Evolutionary conservation across 2,888 invertebrate species (phyloP), one percentile per base, ranked within the genome.

Genomic region (Steinernema hermaphroditum): DNA sequence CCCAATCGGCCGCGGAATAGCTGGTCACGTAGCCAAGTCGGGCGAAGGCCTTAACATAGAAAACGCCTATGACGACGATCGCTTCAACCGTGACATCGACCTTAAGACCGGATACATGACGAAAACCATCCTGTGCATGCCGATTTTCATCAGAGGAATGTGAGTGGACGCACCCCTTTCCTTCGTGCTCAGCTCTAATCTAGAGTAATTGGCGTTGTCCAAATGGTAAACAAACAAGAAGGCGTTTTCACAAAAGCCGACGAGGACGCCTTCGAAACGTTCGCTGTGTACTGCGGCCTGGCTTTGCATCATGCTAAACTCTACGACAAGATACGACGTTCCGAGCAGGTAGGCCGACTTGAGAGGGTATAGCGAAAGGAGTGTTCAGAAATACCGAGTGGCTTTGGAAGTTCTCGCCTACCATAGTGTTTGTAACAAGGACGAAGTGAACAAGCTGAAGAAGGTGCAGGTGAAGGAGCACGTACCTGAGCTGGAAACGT

Each of bases 231-330:
- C 86, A 90, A 90, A 69, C 77, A 75, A 29, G 76, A 77, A 32
- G 85, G 79, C 9, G 82, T 86, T 77, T 86, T 92, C 91, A 88
- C 87, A 14, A 88, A 89, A 82, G 91, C 91, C 62, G 93, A 94
- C 82, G 93, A 93, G 86, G 91, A 91, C 72, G 91, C 92, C 0
- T 93, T 93, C 87, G 92, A 92, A 86, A 92, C 91, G 77, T 93
- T 93, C 86, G 92, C 93, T 0, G 91, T 93, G 8, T 93, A 93
- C 85, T 93, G 93, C 85, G 93, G 93, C 0, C 88, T 93, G 8
- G 93, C 93, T 0, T 89, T 94, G 12, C 93, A 93, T 84, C 92
- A 93, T 85, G 93, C 93, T 12, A 92, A 92, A 86, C 88, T 93
- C 0, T 93, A 93, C 85, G 93, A 93, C 82, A 92, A 92, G 87